phyloP scores from a whole-genome alignment of 2,113 vertebrate species.

The Speoplatyrhinus poulsoni region DNA sequence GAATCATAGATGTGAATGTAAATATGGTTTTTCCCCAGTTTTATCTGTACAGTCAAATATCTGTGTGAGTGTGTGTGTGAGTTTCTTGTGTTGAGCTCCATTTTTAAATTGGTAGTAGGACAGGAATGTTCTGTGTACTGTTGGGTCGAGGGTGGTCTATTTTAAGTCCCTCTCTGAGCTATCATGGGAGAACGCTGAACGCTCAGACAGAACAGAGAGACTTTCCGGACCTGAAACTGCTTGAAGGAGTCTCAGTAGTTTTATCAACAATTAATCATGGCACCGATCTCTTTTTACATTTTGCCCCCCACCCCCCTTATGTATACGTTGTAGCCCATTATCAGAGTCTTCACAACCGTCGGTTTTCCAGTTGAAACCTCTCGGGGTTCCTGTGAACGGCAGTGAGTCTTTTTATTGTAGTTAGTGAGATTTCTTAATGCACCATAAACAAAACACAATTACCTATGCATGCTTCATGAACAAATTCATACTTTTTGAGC shows the following conservation, averaged over 20 bases:
- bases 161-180: constrained; percentile 53
- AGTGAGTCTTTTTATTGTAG: constrained; percentile 42
- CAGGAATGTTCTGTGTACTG: constrained; percentile 62
- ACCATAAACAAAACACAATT: constrained; percentile 44
- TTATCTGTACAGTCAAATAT: constrained; percentile 58
- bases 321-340: constrained; percentile 56
- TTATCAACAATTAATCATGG: constrained; percentile 47
- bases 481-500: constrained; percentile 61
- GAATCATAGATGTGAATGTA: constrained; percentile 71
- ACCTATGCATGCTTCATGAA: constrained; percentile 82
- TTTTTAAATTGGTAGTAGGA: constrained; percentile 52
- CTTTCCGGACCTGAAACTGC: constrained; percentile 23
- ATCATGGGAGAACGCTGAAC: constrained; percentile 39
- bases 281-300: constrained; percentile 36
- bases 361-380: constrained; percentile 29
- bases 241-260: constrained; percentile 25
- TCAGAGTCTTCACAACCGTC: constrained; percentile 39
- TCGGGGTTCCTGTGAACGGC: constrained; percentile 64
- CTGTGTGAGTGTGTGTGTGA: constrained; percentile 25
- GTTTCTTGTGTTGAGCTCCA: constrained; percentile 32
- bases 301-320: constrained; percentile 52
- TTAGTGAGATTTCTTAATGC: constrained; percentile 38
- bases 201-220: constrained; percentile 37
- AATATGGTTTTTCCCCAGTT: constrained; percentile 54
- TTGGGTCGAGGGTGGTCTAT: constrained; percentile 53